Evolutionary conservation across 2,888 invertebrate genomes (phyloP).

Genomic region (Apodemia mormo): DNA sequence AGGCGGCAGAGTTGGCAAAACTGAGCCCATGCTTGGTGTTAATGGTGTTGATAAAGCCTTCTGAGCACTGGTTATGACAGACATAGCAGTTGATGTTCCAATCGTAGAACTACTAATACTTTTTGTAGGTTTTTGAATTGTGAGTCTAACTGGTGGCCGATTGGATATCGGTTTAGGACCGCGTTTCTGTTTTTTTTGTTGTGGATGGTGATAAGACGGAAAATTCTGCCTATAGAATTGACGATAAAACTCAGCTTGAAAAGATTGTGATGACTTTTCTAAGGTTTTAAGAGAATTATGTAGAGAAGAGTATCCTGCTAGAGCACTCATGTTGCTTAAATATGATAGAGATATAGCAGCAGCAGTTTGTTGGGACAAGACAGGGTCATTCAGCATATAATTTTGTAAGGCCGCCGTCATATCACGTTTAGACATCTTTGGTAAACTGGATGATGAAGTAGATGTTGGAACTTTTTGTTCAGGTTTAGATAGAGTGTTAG

Average conservation of each 20-base stretch:
- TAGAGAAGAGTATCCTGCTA: conserved; percentile 58
- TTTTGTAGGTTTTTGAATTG: conserved; percentile 47
- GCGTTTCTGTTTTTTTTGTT: conserved; percentile 67
- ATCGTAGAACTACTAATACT: conserved; percentile 40
- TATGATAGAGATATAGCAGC: conserved; percentile 65
- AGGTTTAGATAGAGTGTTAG: conserved; percentile 43
- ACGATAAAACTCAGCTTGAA: conserved; percentile 72
- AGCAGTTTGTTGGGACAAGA: conserved; percentile 63
- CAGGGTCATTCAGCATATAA: conserved; percentile 62
- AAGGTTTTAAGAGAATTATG: conserved; percentile 59
- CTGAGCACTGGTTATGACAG: conserved; percentile 48
- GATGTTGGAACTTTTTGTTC: conserved; percentile 43
- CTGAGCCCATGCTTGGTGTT: conserved; percentile 68
- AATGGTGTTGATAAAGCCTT: conserved; percentile 53
- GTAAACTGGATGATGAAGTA: conserved; percentile 45
- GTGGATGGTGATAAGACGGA: conserved; percentile 55
- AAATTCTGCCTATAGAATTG: conserved; percentile 62
- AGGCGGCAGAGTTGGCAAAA: conserved; percentile 60
- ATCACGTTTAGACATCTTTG: conserved; percentile 64
- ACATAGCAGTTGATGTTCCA: conserved; percentile 43
- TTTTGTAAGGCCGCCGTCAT: conserved; percentile 66
- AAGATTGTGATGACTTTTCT: conserved; percentile 53
- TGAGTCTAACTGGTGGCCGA: conserved; percentile 19
- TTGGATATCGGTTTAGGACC: conserved; percentile 51
- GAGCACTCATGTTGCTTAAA: conserved; percentile 61